A percentile compares a stretch with the other conserved stretches of the same genome.
Evolutionary conservation across 1,140 invertebrate genomes (phyloP).

Genomic region (Phymastichus coffea): DNA sequence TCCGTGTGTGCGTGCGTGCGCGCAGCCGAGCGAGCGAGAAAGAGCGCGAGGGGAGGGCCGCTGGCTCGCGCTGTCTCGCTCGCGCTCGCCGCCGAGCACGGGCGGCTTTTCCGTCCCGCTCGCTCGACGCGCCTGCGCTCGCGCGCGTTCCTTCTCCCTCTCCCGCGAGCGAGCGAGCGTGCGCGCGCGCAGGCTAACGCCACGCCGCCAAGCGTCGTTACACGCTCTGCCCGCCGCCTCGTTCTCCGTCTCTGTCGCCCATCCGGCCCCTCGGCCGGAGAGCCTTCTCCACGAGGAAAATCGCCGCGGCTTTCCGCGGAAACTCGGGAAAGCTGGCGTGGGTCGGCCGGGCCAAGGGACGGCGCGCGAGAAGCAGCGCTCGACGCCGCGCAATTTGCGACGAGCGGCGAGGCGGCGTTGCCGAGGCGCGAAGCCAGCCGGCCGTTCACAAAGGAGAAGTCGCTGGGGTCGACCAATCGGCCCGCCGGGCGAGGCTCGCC

Average conservation of each 20-base stretch:
- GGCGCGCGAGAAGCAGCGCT: conserved; percentile 5
- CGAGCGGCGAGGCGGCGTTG: conserved; percentile 31
- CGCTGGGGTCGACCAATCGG: conserved; percentile 42
- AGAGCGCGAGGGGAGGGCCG: conserved; percentile 12
- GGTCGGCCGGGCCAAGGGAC: too few species aligned
- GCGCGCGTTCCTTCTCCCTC: neutral
- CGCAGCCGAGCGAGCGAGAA: neutral
- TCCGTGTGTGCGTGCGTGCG: too few species aligned
- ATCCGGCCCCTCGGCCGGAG: neutral
- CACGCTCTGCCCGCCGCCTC: conserved; percentile 1
- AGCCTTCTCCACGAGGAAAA: too few species aligned
- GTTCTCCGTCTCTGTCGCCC: conserved; percentile 22
- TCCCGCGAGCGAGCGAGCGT: conserved; percentile 9
- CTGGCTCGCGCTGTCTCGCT: conserved; percentile 26
- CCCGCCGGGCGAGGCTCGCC: conserved; percentile 26
- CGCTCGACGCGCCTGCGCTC: conserved; percentile 13
- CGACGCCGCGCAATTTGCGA: conserved; percentile 31
- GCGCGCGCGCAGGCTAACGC: neutral
- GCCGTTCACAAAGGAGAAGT: conserved; percentile 54
- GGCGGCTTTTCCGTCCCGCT: conserved; percentile 29
- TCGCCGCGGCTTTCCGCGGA: too few species aligned
- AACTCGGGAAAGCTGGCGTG: too few species aligned
- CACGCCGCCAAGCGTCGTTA: neutral
- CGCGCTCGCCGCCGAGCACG: neutral
- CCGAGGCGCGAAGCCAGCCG: conserved; percentile 51